Evolutionary conservation across 2,888 invertebrate species (phyloP).

Genomic region (Apoderus coryli): DNA sequence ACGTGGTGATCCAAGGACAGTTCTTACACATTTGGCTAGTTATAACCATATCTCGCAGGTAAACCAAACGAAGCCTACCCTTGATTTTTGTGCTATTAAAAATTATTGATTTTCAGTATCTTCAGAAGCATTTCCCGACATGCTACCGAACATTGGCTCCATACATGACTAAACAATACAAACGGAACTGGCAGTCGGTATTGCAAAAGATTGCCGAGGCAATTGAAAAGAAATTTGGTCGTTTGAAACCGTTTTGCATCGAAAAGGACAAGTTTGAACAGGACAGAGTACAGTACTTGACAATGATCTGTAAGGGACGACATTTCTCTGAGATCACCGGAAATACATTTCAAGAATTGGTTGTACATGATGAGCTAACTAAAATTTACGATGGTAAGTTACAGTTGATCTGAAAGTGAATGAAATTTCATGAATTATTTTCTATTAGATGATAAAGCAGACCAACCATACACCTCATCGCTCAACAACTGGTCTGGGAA

Average conservation of each 20-base stretch:
- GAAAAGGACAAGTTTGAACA: conserved; percentile 55
- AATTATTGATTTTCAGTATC: conserved; percentile 41
- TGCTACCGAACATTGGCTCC: conserved; percentile 44
- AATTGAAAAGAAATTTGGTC: conserved; percentile 61
- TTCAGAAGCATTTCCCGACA: conserved; percentile 49
- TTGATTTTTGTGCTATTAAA: background rate
- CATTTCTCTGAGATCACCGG: conserved; percentile 51
- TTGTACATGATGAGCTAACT: conserved; percentile 31
- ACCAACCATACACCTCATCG: conserved; percentile 8
- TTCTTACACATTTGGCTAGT: conserved; percentile 64
- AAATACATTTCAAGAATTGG: conserved; percentile 37
- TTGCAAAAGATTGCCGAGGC: conserved; percentile 46
- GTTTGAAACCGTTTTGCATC: conserved; percentile 49
- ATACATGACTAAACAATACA: conserved; percentile 43
- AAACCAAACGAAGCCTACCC: conserved; percentile 9
- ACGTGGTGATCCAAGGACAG: conserved; percentile 63
- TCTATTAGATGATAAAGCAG: background rate
- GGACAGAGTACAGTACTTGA: conserved; percentile 43
- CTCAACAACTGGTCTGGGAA: conserved; percentile 15
- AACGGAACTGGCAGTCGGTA: conserved; percentile 33
- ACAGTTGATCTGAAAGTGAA: no score
- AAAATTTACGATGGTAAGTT: conserved; percentile 24
- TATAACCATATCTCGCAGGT: conserved; percentile 46
- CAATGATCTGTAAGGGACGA: conserved; percentile 47
- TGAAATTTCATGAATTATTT: no score